A percentile compares a stretch with the other conserved stretches of the same genome.
Evolutionary conservation across 2,797 vertebrate genomes (phyloP).

Genomic region (Crocodylus rhombifer): DNA sequence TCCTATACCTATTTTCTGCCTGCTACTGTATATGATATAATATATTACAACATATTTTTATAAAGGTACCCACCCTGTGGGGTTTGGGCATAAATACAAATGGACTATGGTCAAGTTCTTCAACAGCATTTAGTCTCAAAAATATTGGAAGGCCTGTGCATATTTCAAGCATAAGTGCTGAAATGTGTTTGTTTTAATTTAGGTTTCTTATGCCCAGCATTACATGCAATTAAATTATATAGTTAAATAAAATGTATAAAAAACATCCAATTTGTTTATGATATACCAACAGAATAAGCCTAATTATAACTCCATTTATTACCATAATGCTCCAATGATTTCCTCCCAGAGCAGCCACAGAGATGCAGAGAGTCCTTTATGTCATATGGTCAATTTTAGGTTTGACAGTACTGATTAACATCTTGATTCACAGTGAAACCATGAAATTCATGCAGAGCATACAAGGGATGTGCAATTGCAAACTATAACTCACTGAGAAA

Average conservation of each 20-base stretch:
- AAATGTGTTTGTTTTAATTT: background rate
- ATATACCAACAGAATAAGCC: background rate
- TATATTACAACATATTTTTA: background rate
- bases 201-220: background rate
- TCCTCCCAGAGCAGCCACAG: background rate
- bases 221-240: background rate
- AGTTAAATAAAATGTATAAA: background rate
- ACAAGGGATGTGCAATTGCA: background rate
- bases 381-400: background rate
- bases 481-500: rapidly evolving
- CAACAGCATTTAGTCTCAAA: background rate
- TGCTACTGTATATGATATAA: background rate
- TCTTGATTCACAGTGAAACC: background rate
- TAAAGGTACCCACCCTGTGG: background rate
- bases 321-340: background rate
- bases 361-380: background rate
- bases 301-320: background rate
- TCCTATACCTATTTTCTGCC: background rate
- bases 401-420: background rate
- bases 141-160: background rate
- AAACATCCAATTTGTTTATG: background rate
- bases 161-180: background rate
- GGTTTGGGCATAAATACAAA: background rate
- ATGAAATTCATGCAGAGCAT: background rate
- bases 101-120: no score